Evolutionary conservation across 2,113 vertebrate genomes (phyloP).

Genomic region (Trichomycterus rosablanca): DNA sequence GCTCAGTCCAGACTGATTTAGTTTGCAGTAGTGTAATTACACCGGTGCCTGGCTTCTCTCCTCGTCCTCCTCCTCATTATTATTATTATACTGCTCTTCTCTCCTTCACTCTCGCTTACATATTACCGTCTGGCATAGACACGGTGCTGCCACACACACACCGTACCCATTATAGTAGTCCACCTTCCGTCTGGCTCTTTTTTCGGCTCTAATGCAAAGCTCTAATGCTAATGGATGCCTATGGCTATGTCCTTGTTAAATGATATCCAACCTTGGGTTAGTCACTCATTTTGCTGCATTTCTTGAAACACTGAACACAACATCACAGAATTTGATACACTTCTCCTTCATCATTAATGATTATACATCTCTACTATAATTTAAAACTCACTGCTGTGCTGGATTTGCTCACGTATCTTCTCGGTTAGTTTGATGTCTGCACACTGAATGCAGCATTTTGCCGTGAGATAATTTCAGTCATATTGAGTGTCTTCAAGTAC

Average conservation of each 20-base stretch:
- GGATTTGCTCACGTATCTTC: too few relatives aligned
- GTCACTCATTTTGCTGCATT: background rate
- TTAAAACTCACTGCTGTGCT: too few relatives aligned
- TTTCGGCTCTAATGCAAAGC: slow-evolving; percentile 7
- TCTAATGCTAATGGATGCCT: slow-evolving; percentile 19
- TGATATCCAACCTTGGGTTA: slow-evolving; percentile 1
- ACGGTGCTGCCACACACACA: background rate
- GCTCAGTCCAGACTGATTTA: slow-evolving; percentile 38
- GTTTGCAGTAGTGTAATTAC: slow-evolving; percentile 46
- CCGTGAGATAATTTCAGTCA: too few relatives aligned
- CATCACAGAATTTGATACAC: too few relatives aligned
- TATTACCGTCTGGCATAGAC: background rate
- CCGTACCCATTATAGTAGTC: background rate
- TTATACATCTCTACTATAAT: too few relatives aligned
- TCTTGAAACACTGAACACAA: too few relatives aligned
- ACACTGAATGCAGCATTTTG: too few relatives aligned
- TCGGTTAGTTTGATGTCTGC: too few relatives aligned
- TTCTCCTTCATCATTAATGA: too few relatives aligned
- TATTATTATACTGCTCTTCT: background rate
- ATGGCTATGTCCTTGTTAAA: slow-evolving; percentile 13
- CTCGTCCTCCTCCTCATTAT: too few relatives aligned
- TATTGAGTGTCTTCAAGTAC: too few relatives aligned
- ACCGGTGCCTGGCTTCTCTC: slow-evolving; percentile 33
- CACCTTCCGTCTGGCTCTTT: slow-evolving; percentile 11
- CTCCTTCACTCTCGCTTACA: background rate